A percentile compares a stretch with the other conserved stretches of the same genome.
Evolutionary conservation across 92 coral and sea anemone species (phyloP).

Genomic region (Umimayanthus chanpuru): DNA sequence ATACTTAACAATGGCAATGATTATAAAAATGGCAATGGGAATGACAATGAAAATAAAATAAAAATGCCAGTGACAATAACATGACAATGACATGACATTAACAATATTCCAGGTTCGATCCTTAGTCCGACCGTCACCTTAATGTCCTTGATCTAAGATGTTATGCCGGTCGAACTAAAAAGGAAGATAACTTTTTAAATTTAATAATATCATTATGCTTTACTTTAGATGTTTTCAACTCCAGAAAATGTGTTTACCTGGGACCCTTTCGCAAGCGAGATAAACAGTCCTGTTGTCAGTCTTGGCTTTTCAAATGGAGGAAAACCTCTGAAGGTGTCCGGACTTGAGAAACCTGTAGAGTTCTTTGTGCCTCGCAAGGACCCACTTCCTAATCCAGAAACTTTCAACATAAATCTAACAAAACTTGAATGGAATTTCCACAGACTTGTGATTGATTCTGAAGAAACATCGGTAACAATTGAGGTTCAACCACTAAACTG

Average conservation of each 20-base stretch:
- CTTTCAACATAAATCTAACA: conserved; percentile 39
- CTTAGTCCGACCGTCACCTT: no score
- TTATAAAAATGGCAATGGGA: no score
- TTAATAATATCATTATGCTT: not conserved
- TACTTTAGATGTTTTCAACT: conserved; percentile 55
- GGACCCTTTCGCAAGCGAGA: conserved; percentile 54
- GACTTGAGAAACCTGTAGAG: conserved; percentile 55
- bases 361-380: conserved; percentile 54
- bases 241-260: conserved; percentile 62
- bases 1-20: no score
- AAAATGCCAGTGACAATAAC: no score
- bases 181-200: not conserved
- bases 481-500: conserved; percentile 63
- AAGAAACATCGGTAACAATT: conserved; percentile 61
- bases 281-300: conserved; percentile 64
- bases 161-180: no score
- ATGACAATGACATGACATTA: no score
- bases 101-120: no score
- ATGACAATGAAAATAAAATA: no score
- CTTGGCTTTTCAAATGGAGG: conserved; percentile 59
- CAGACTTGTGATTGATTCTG: conserved; percentile 44
- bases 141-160: no score
- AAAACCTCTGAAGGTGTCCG: conserved; percentile 51
- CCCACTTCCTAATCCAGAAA: conserved; percentile 46
- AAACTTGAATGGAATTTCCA: conserved; percentile 57